Evolutionary conservation across 2,113 vertebrate species (phyloP).

Genomic region (Columba livia): DNA sequence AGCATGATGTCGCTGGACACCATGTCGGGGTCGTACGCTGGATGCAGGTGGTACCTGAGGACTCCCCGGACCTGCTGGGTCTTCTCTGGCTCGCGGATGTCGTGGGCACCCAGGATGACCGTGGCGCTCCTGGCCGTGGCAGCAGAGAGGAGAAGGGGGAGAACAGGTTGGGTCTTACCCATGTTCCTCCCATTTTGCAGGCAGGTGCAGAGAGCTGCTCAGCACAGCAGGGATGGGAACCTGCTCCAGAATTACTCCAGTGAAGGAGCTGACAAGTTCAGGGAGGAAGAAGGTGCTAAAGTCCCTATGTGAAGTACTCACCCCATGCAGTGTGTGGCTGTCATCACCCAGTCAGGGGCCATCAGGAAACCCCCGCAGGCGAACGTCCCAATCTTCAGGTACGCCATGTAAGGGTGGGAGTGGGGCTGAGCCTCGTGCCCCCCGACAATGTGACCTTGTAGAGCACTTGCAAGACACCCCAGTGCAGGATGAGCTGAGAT

Average conservation of each 20-base stretch:
- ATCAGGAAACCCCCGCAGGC: conserved; percentile 54
- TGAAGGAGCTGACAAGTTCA: background rate
- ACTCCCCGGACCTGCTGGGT: conserved; percentile 51
- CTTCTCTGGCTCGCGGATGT: background rate
- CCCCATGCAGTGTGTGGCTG: conserved; percentile 57
- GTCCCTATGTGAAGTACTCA: background rate
- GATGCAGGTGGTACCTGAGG: background rate
- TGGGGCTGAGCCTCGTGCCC: conserved; percentile 50
- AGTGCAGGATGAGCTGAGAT: fast-evolving
- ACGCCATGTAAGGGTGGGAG: conserved; percentile 57
- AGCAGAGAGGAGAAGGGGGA: background rate
- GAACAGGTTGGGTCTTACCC: background rate
- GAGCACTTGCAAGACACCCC: conserved; percentile 8
- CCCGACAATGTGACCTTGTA: conserved; percentile 16
- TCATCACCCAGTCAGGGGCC: conserved; percentile 56
- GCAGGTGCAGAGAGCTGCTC: background rate
- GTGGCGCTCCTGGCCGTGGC: background rate
- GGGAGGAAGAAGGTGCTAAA: background rate
- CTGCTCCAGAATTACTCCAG: background rate
- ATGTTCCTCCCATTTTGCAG: background rate
- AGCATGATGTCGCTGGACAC: conserved; percentile 4
- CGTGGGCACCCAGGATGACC: conserved; percentile 58
- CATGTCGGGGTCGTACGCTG: fast-evolving
- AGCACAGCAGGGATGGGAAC: background rate
- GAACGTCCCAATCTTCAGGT: fast-evolving